Percentiles rank a stretch among this genome's conserved stretches.
These are phyloP conservation scores for Chymomyza costata DNA, from an alignment of 1,140 invertebrate species.

Conservation along the genomic window DNA sequence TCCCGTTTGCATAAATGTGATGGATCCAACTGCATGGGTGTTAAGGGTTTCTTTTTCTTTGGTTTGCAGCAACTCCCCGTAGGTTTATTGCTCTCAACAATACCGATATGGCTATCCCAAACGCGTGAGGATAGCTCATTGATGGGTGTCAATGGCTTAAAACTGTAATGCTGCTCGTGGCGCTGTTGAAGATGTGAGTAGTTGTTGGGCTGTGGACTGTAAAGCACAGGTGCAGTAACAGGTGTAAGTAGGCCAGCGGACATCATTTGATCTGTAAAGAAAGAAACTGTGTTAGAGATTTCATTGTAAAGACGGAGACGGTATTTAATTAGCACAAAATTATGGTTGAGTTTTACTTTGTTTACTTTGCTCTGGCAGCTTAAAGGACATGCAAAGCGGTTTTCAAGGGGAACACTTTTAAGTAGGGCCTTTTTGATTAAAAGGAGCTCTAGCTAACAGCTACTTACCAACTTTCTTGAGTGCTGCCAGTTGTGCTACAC, in stretches of 20 bases:
- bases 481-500: conserved; percentile 47
- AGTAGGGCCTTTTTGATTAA: too few relatives aligned
- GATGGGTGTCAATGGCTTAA: conserved; percentile 60
- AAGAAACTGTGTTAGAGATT: not conserved
- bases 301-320: too few relatives aligned
- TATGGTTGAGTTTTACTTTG: not conserved
- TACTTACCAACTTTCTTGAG: conserved; percentile 60
- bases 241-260: conserved; percentile 75
- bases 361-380: not conserved
- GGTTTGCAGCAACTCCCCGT: conserved; percentile 46
- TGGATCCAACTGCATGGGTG: conserved; percentile 52
- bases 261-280: conserved; percentile 69
- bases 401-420: too few relatives aligned
- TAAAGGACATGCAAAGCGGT: too few relatives aligned
- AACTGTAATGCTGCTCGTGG: conserved; percentile 8
- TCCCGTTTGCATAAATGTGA: conserved; percentile 59
- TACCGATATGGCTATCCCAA: conserved; percentile 45
- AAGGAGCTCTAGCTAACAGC: too few relatives aligned
- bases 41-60: conserved; percentile 48
- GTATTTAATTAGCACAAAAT: not conserved
- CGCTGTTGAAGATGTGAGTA: conserved; percentile 11
- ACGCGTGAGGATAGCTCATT: conserved; percentile 51
- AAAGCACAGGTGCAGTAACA: conserved; percentile 72
- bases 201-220: conserved; percentile 5
- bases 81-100: conserved; percentile 18